phyloP scores from a whole-genome alignment of 2,797 vertebrate genomes.

The Neosilurus mollespiculum region DNA sequence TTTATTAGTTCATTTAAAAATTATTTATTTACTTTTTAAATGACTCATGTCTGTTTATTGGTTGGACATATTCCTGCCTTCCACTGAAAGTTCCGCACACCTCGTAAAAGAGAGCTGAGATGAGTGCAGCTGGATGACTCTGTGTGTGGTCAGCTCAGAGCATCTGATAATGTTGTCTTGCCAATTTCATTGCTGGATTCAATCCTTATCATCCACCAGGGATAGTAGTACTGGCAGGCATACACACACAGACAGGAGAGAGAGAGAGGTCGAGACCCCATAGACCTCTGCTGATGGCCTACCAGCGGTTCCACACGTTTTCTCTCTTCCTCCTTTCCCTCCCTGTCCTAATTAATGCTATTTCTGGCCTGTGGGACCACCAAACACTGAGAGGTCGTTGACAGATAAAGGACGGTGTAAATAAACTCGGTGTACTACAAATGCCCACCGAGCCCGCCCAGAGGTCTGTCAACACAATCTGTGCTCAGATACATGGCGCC shows the following conservation, averaged over 20 bases:
- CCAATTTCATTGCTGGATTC: conserved; percentile 61
- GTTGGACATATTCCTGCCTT: not conserved
- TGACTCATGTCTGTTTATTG: not conserved
- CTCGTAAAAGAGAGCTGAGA: conserved; percentile 7
- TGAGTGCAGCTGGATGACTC: conserved; percentile 16
- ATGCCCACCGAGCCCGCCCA: conserved; percentile 49
- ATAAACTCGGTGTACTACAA: conserved; percentile 67
- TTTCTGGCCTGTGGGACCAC: conserved; percentile 64
- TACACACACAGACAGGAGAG: conserved; percentile 45
- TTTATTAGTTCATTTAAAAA: not conserved
- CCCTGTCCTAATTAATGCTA: conserved; percentile 78
- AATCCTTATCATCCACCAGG: conserved; percentile 55
- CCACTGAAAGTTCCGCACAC: not conserved
- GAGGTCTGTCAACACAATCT: conserved; percentile 67
- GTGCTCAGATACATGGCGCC: conserved; percentile 70
- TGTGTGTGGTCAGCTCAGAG: conserved; percentile 63
- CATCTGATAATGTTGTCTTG: conserved; percentile 58
- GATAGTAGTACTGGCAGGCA: conserved; percentile 56
- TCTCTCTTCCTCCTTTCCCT: conserved; percentile 74
- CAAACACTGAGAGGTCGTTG: conserved; percentile 73
- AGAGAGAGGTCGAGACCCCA: conserved; percentile 49
- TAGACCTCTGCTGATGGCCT: conserved; percentile 54
- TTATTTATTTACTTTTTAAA: no score
- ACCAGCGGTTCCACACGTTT: conserved; percentile 75
- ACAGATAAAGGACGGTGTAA: conserved; percentile 71